A percentile compares a stretch with the other conserved stretches of the same genome.
These are phyloP conservation scores for Heteromurus nitidus DNA, from an alignment of 2,888 invertebrate species.

Conservation along the genomic window DNA sequence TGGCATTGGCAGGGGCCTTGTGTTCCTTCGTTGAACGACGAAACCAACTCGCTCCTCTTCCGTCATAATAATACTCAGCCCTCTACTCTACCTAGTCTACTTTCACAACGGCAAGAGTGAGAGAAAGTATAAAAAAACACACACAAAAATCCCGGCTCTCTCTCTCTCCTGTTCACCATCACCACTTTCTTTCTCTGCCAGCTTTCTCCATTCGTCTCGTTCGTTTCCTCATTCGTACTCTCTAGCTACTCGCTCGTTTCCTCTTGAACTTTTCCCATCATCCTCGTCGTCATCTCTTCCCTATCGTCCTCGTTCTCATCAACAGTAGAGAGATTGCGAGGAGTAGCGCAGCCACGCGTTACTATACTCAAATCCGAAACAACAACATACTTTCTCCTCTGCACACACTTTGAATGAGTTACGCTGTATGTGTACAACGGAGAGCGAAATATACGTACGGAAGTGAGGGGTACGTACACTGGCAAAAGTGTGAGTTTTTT, in stretches of 20 bases:
- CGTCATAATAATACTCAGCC: not conserved
- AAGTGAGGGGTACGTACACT: no score
- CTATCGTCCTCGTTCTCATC: not conserved
- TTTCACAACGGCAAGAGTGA: slow-evolving; percentile 9
- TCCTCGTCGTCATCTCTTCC: slow-evolving; percentile 24
- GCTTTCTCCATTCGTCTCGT: no score
- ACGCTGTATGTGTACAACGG: no score
- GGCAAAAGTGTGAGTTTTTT: no score
- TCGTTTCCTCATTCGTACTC: slow-evolving; percentile 16
- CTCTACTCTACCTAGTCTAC: not conserved
- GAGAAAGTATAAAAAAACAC: slow-evolving; percentile 23
- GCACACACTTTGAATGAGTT: no score
- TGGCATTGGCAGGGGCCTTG: slow-evolving; percentile 65
- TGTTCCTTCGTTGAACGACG: slow-evolving; percentile 49
- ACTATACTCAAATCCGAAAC: no score
- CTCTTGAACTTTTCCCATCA: slow-evolving; percentile 46
- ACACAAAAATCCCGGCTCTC: slow-evolving; percentile 29
- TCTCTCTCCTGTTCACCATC: slow-evolving; percentile 14
- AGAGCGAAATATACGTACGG: no score
- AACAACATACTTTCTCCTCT: no score
- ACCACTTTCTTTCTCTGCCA: not conserved
- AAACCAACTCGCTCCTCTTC: slow-evolving; percentile 8
- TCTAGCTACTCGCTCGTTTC: slow-evolving; percentile 20
- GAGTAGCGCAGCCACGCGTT: no score
- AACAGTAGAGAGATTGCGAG: not conserved